A percentile compares a stretch with the other conserved stretches of the same genome.
phyloP scores from a whole-genome alignment of 2,888 invertebrate genomes.

The Allophyes oxyacanthae region DNA sequence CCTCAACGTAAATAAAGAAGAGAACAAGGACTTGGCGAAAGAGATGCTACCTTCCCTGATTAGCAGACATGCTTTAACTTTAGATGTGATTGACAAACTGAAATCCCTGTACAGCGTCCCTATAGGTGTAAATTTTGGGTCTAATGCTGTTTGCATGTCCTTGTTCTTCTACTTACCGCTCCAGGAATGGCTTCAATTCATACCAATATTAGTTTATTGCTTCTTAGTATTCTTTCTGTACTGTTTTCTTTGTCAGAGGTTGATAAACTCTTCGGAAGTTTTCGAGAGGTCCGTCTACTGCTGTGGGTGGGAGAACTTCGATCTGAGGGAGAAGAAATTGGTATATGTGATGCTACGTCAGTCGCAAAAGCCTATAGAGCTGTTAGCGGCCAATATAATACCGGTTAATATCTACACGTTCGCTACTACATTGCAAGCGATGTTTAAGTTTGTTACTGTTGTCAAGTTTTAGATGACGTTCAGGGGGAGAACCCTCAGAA shows the following conservation, averaged over 20 bases:
- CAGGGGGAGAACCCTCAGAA: too few species aligned
- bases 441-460: constrained; percentile 81
- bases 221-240: constrained; percentile 78
- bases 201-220: constrained; percentile 74
- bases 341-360: constrained; percentile 72
- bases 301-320: constrained; percentile 83
- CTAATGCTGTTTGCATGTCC: constrained; percentile 75
- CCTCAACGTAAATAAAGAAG: constrained; percentile 55
- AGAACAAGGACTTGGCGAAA: constrained; percentile 58
- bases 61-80: constrained; percentile 65
- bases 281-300: constrained; percentile 77
- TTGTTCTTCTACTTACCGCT: constrained; percentile 75
- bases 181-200: constrained; percentile 71
- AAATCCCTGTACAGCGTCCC: constrained; percentile 75
- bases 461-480: constrained; percentile 67
- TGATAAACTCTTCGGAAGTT: constrained; percentile 74
- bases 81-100: constrained; percentile 67
- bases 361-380: constrained; percentile 73
- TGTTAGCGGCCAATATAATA: constrained; percentile 79
- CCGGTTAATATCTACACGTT: constrained; percentile 83
- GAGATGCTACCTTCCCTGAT: constrained; percentile 65
- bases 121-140: constrained; percentile 77
- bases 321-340: constrained; percentile 68
- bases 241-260: constrained; percentile 76
- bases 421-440: constrained; percentile 74